These are phyloP conservation scores for Cyanoliseus patagonus DNA, from an alignment of 2,113 vertebrate genomes.

Conservation along the genomic window DNA sequence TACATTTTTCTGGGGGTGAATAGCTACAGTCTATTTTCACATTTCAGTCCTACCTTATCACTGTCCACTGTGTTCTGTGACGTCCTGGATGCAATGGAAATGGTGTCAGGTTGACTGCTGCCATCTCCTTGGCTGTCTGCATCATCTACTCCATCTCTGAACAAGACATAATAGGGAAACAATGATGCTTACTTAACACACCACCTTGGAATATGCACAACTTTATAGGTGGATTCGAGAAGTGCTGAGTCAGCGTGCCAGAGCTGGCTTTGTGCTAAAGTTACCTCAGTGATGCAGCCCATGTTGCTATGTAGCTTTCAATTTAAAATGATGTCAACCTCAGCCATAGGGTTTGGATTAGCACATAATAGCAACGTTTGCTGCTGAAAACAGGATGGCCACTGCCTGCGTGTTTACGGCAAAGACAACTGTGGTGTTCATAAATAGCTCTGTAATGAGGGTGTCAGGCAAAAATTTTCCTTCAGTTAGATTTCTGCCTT, in stretches of 20 bases:
- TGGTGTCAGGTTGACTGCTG: slow-evolving; percentile 97
- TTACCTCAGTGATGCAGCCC: neutral
- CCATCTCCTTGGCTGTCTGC: slow-evolving; percentile 96
- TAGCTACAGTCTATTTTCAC: neutral
- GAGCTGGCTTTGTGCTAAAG: slow-evolving; percentile 3
- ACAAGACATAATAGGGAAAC: slow-evolving; percentile 22
- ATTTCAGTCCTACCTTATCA: slow-evolving; percentile 89
- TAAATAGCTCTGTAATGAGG: slow-evolving; percentile 11
- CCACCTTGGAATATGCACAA: neutral
- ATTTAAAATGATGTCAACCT: slow-evolving; percentile 28
- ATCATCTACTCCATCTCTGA: slow-evolving; percentile 92
- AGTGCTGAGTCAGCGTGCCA: neutral
- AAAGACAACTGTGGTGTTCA: neutral
- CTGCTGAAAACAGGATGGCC: neutral
- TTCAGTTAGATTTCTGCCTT: neutral
- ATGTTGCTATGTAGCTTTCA: neutral
- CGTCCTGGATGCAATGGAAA: slow-evolving; percentile 96
- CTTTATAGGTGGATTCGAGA: slow-evolving; percentile 8
- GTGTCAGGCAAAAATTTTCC: neutral
- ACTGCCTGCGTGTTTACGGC: neutral
- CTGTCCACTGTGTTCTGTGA: slow-evolving; percentile 98
- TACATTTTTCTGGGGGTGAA: neutral
- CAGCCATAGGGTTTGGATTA: slow-evolving; percentile 12
- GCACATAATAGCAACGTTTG: slow-evolving; percentile 4
- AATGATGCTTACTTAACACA: neutral